These are phyloP conservation scores for Willowsia nigromaculata DNA, from an alignment of 2,888 invertebrate genomes.

Conservation along the genomic window DNA sequence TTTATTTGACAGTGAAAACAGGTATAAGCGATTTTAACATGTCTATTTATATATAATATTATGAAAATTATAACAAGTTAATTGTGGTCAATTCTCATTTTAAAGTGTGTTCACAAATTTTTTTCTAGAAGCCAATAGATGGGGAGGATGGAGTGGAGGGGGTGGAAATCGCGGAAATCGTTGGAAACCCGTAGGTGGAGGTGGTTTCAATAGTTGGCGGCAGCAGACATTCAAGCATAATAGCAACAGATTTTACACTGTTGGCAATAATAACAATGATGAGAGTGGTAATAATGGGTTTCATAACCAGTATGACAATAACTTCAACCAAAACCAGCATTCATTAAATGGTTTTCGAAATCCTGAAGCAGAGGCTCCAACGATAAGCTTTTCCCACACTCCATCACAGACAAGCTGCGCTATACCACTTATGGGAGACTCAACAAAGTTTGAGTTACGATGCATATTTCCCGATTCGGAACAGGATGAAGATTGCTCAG, in stretches of 20 bases:
- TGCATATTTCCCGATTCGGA: conserved; percentile 30
- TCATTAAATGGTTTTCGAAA: neutral
- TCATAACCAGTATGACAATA: neutral
- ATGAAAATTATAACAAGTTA: neutral
- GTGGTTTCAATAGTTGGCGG: conserved; percentile 29
- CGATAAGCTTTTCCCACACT: neutral
- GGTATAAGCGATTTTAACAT: too few species aligned
- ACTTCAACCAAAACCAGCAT: neutral
- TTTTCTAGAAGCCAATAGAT: conserved; percentile 9
- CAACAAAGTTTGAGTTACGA: conserved; percentile 36
- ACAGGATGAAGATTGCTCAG: conserved; percentile 21
- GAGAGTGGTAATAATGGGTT: neutral
- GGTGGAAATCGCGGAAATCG: conserved; percentile 28
- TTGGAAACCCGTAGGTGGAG: neutral
- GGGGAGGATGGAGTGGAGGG: conserved; percentile 9
- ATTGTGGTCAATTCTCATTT: neutral
- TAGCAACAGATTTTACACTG: neutral
- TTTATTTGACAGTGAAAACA: too few species aligned
- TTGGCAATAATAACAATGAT: neutral
- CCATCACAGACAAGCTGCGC: conserved; percentile 2
- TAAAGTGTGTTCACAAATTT: neutral
- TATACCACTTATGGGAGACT: conserved; percentile 46
- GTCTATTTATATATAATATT: too few species aligned
- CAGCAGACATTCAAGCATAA: conserved; percentile 10
- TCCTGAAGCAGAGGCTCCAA: neutral